A percentile compares a stretch with the other conserved stretches of the same genome.
These are phyloP conservation scores for Leptonema lineaticorne DNA, from an alignment of 1,140 invertebrate genomes.

Conservation along the genomic window DNA sequence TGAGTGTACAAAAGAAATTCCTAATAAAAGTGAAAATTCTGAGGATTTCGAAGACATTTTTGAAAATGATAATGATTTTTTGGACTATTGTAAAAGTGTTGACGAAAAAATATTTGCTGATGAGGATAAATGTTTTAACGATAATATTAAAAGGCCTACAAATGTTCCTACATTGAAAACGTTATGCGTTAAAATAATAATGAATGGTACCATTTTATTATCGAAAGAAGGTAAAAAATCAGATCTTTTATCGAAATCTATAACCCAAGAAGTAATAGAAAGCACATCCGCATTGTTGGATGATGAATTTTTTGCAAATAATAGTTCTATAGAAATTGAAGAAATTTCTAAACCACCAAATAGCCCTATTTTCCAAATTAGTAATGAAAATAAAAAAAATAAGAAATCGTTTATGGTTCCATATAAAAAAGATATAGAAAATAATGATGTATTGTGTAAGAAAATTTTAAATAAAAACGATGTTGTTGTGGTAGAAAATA, in stretches of 20 bases:
- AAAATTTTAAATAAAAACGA: too few species aligned
- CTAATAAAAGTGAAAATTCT: too few species aligned
- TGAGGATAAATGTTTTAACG: background rate
- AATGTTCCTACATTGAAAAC: constrained; percentile 23
- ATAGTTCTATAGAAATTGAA: too few species aligned
- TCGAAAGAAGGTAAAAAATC: constrained; percentile 23
- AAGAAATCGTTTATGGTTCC: constrained; percentile 46
- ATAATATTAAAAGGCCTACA: background rate
- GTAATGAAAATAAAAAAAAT: constrained; percentile 47
- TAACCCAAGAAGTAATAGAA: constrained; percentile 40
- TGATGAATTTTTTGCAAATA: too few species aligned
- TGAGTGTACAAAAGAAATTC: too few species aligned
- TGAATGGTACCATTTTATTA: background rate
- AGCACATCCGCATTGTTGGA: constrained; percentile 41
- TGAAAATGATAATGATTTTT: too few species aligned
- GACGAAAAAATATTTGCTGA: background rate
- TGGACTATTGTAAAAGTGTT: background rate
- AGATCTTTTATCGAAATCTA: constrained; percentile 45
- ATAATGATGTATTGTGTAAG: too few species aligned
- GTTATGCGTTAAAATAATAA: background rate
- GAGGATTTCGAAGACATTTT: too few species aligned
- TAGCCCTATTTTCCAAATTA: constrained; percentile 53
- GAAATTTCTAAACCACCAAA: constrained; percentile 38
- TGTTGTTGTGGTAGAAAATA: too few species aligned
- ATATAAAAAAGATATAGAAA: constrained; percentile 24